Evolutionary conservation across 2,797 vertebrate species (phyloP), one percentile per base, ranked within the genome.

Genomic region (Sparus aurata): DNA sequence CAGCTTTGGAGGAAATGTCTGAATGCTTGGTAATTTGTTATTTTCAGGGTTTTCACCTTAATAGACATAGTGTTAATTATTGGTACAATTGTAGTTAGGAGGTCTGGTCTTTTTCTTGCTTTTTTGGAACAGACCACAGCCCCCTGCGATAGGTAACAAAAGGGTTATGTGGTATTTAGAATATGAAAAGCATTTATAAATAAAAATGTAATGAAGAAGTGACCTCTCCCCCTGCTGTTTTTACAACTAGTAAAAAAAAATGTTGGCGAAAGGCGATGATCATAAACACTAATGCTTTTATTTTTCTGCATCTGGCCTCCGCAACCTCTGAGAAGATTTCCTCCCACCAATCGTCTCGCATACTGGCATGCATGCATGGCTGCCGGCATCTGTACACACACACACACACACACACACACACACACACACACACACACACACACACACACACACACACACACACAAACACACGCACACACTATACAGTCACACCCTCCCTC

Each of bases 261-360:
- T n/a, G n/a, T n/a, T n/a, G 30, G 30, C 30, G 52, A 69, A 66
- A 60, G n/a, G 43, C 16, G 9, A 9, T 69, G 22, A 79, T 66
- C 18, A 66, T 73, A 67, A 81, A 77, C 54, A 49, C 57, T 63
- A 22, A 59, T 27, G 47, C 41, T 47, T 70, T 58, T 65, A 71
- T 62, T 69, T 73, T 87, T 77, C 64, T 78, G 58, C 47, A 79
- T 82, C 34, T 88, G 88, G 74, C 85, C 88, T 90, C 72, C 73
- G 66, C 65, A 73, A 81, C 82, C 86, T 84, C 77, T 81, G 79
- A 85, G 76, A 85, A 81, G 68, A 84, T 85, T 83, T 89, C 77
- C 82, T 91, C 77, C 85, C 79, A 87, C 82, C 78, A 82, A 78
- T 86, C 75, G 73, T 90, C 85, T 89, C 41, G 49, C 73, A 84